A percentile compares a stretch with the other conserved stretches of the same genome.
Evolutionary conservation across 2,797 vertebrate species (phyloP).

Genomic region (Petrocephalus schoutedeni): DNA sequence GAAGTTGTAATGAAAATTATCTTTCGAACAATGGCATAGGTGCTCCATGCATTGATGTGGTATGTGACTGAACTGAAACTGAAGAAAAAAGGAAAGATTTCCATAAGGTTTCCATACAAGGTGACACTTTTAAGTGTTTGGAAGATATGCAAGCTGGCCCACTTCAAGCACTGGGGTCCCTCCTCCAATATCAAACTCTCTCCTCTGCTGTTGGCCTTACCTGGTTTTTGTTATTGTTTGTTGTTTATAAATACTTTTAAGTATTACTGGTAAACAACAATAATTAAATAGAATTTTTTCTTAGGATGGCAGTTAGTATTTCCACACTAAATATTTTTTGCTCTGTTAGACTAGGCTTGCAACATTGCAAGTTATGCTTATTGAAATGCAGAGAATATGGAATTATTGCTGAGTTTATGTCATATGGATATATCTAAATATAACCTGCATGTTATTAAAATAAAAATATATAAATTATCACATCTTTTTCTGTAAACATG

Average conservation of each 20-base stretch:
- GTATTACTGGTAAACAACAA: neutral
- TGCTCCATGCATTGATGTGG: neutral
- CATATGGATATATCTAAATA: neutral
- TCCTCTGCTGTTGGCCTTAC: neutral
- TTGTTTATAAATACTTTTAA: neutral
- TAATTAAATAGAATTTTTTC: too few species aligned
- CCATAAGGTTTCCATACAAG: neutral
- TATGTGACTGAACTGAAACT: neutral
- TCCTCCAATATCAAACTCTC: neutral
- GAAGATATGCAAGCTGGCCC: neutral
- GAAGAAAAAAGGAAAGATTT: neutral
- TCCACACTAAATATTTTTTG: neutral
- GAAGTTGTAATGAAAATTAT: constrained; percentile 14
- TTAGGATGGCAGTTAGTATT: neutral
- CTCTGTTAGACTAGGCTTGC: neutral
- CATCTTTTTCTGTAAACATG: neutral
- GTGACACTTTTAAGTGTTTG: neutral
- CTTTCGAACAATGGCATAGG: neutral
- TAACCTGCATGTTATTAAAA: neutral
- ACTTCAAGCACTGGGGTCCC: neutral
- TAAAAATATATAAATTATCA: neutral
- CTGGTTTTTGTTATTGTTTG: neutral
- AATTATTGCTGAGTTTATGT: neutral
- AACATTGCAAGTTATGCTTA: neutral
- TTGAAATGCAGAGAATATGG: neutral